Evolutionary conservation across 1,140 invertebrate species (phyloP).

Genomic region (Delia radicum): DNA sequence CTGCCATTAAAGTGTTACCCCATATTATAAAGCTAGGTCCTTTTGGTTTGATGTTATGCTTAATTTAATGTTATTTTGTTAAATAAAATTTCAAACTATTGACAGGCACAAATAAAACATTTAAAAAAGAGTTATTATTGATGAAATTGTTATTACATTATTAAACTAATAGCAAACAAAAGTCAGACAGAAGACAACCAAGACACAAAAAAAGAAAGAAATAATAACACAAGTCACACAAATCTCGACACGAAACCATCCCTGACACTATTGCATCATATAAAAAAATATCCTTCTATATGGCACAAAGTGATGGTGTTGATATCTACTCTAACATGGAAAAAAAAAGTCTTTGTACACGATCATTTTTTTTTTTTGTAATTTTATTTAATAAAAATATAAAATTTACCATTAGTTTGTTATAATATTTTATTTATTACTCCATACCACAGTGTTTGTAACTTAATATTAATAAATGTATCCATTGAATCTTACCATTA

Average conservation of each 20-base stretch:
- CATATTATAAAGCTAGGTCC: no score
- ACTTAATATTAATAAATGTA: not conserved
- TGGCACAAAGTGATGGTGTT: not conserved
- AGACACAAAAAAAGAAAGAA: not conserved
- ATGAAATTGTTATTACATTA: not conserved
- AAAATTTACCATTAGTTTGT: not conserved
- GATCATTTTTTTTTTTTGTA: not conserved
- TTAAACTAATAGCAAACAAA: not conserved
- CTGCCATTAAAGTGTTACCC: no score
- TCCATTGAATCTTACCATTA: not conserved
- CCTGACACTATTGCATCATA: not conserved
- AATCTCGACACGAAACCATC: not conserved
- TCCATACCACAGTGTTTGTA: not conserved
- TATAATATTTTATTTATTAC: not conserved
- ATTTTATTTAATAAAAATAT: not conserved
- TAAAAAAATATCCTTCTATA: not conserved
- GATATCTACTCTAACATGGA: no score
- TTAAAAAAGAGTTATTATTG: not conserved
- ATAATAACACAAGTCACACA: not conserved
- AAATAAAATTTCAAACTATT: no score
- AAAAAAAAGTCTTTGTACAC: no score
- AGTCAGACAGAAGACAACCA: not conserved
- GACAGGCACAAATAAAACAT: no score
- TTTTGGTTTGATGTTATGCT: no score
- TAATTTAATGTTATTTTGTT: no score